Base-by-base conservation (phyloP, 2,113 vertebrate genomes). In the Aleadryas rufinucha region DNA sequence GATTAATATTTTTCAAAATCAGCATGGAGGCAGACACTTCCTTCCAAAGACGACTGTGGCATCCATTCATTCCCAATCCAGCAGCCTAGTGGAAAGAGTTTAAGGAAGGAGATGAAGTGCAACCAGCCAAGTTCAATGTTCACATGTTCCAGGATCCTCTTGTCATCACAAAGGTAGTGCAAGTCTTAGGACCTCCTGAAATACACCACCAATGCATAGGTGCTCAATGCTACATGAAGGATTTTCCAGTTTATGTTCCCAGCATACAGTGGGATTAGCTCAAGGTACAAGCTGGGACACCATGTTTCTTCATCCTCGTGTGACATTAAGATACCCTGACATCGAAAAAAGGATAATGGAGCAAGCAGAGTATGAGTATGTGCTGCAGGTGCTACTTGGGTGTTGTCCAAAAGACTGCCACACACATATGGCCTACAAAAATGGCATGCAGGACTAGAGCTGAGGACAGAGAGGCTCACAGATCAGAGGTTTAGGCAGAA, bases 201-300 rank as follows among this genome's bases (percentile, higher is more conserved):
- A 20, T 19, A 28, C 33, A 31, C 1, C 19, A 45, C 2, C 27
- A 68, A 9, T n/a, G 37, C 27, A 37, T 11, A 20, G 18, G 33
- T 39, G 20, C 28, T 85, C 9, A 71, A 12, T 22, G 21, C 7
- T 28, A 33, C 16, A 12, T 26, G 63, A 41, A 63, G 22, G 26
- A 56, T 57, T 77, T 89, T 63, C 7, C 42, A 52, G n/a, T 37
- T 82, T 56, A 30, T 44, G 6, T 26, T 24, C 11, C 19, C 35
- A 35, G 37, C 0, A 0, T 50, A 16, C 8, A 54, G 14, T 2
- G 31, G 16, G 16, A 61, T 56, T 61, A 81, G 30, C 31, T 44
- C 26, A 26, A 26, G 13, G 14, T 52, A 12, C 4, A 21, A 61
- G 5, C 2, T 68, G 33, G 47, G 19, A 7, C 37, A 52, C 6